phyloP scores from a whole-genome alignment of 2,113 vertebrate species.

The Varanus komodoensis region DNA sequence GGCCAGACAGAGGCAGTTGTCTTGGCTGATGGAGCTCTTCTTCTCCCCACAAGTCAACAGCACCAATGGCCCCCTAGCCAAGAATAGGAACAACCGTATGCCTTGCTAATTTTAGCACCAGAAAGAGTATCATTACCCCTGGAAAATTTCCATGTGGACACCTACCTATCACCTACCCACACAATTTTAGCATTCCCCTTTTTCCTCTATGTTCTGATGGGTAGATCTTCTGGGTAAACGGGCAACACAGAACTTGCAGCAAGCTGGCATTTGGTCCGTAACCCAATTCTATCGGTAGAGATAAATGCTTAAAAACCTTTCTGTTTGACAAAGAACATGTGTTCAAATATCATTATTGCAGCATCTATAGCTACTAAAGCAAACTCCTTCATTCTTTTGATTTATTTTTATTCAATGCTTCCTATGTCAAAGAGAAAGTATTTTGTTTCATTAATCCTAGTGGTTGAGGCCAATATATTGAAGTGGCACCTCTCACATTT shows the following conservation, averaged over 20 bases:
- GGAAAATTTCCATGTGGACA: neutral
- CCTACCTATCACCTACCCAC: neutral
- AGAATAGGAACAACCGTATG: neutral
- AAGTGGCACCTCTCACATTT: conserved; percentile 70
- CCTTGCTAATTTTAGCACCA: neutral
- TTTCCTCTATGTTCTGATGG: neutral
- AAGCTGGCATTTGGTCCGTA: neutral
- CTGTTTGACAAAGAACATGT: neutral
- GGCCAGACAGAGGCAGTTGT: neutral
- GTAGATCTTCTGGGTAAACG: neutral
- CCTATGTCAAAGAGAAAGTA: conserved; percentile 52
- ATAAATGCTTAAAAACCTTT: neutral
- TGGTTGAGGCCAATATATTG: conserved; percentile 62
- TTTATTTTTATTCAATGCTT: conserved; percentile 35
- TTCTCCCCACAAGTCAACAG: neutral
- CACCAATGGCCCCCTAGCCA: neutral
- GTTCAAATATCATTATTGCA: neutral
- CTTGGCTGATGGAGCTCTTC: neutral
- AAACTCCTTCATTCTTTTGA: conserved; percentile 11
- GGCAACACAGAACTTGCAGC: neutral
- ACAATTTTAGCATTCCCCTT: neutral
- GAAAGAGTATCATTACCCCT: neutral
- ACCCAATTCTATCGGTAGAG: no score
- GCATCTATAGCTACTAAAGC: neutral
- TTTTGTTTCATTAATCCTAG: conserved; percentile 63